Evolutionary conservation across 2,113 vertebrate genomes (phyloP).

Genomic region (Coptodon rendalli): DNA sequence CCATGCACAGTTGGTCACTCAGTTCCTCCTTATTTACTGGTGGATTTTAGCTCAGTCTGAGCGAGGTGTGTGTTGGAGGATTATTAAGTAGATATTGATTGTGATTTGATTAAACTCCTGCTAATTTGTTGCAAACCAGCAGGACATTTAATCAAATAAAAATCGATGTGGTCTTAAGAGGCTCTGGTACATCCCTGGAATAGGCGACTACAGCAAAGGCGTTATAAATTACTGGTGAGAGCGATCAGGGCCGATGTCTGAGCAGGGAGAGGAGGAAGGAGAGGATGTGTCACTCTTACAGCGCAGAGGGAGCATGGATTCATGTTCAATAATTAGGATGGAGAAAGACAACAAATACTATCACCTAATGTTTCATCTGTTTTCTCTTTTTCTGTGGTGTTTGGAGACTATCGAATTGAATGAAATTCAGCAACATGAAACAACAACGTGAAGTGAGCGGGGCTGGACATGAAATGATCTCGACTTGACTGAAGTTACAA

Average conservation of each 20-base stretch:
- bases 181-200: slow-evolving; percentile 67
- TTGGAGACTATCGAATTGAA: not conserved
- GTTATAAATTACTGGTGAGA: slow-evolving; percentile 71
- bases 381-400: not conserved
- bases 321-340: slow-evolving; percentile 35
- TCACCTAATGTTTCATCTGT: not conserved
- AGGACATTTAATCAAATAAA: slow-evolving; percentile 80
- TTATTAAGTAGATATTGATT: slow-evolving; percentile 80
- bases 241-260: slow-evolving; percentile 57
- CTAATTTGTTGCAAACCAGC: slow-evolving; percentile 79
- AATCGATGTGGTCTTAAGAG: slow-evolving; percentile 78
- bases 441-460: not conserved
- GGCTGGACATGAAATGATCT: not conserved
- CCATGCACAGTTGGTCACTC: not conserved
- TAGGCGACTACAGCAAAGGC: slow-evolving; percentile 61
- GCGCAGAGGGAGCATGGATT: slow-evolving; percentile 41
- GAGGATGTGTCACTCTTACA: slow-evolving; percentile 56
- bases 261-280: slow-evolving; percentile 44
- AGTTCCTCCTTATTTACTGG: slow-evolving; percentile 23
- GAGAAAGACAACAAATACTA: not conserved
- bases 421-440: not conserved
- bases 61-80: slow-evolving; percentile 55
- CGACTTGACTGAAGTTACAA: not conserved
- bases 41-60: slow-evolving; percentile 57
- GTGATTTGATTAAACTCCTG: slow-evolving; percentile 79